Evolutionary conservation across 2,888 invertebrate species (phyloP).

Genomic region (Drosophila cyrtoloma): DNA sequence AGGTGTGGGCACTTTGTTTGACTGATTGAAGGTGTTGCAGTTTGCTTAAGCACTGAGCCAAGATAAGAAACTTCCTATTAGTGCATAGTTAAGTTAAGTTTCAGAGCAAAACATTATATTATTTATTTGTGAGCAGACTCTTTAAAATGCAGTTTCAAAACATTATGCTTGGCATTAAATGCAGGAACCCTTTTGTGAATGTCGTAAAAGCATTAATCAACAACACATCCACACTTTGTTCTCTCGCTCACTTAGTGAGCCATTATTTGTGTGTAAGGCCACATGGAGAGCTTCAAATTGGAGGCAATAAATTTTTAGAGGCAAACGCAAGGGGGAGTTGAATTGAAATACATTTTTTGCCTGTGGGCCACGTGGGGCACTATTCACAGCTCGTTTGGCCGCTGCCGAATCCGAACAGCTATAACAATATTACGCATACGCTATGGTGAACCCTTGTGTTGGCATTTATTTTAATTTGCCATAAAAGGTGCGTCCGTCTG

Average conservation of each 20-base stretch:
- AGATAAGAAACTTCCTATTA: background rate
- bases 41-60: background rate
- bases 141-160: background rate
- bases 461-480: slow-evolving; percentile 70
- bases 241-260: slow-evolving; percentile 18
- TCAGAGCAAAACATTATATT: background rate
- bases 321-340: slow-evolving; percentile 4
- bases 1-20: slow-evolving; percentile 37
- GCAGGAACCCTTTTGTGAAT: background rate
- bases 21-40: background rate
- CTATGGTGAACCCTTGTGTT: slow-evolving; percentile 44
- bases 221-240: background rate
- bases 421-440: slow-evolving; percentile 68
- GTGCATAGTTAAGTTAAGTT: background rate
- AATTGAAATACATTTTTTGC: slow-evolving; percentile 65
- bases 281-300: slow-evolving; percentile 47
- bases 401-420: slow-evolving; percentile 19
- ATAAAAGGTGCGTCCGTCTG: slow-evolving; percentile 61
- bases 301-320: slow-evolving; percentile 50
- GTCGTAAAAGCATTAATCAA: background rate
- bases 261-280: slow-evolving; percentile 32
- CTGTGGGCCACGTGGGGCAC: slow-evolving; percentile 25
- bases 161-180: background rate
- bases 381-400: slow-evolving; percentile 71
- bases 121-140: background rate